A percentile compares a stretch with the other conserved stretches of the same genome.
These are phyloP conservation scores for Platycheirus albimanus DNA, from an alignment of 2,888 invertebrate species.

Conservation along the genomic window DNA sequence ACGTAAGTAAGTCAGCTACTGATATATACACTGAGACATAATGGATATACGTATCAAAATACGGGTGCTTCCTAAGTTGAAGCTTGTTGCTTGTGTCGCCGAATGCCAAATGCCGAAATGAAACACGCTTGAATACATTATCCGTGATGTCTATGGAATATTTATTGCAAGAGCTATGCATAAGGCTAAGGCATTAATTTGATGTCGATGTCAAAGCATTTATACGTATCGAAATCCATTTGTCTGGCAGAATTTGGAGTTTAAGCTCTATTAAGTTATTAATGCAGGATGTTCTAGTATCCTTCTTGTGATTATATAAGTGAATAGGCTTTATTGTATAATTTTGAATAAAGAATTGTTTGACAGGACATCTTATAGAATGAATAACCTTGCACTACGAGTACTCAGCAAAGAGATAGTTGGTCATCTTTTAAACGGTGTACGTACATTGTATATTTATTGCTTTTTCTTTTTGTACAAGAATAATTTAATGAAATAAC, in stretches of 20 bases:
- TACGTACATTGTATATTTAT: too few relatives aligned
- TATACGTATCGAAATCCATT: background rate
- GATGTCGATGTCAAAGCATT: conserved; percentile 15
- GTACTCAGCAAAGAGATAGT: too few relatives aligned
- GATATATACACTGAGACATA: background rate
- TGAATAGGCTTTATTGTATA: too few relatives aligned
- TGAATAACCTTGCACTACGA: too few relatives aligned
- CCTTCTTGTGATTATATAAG: too few relatives aligned
- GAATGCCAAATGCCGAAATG: background rate
- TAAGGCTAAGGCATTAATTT: conserved; percentile 5
- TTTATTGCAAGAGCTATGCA: background rate
- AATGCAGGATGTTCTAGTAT: background rate
- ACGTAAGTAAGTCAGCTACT: background rate
- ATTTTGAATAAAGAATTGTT: too few relatives aligned
- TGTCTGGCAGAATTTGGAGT: conserved; percentile 8
- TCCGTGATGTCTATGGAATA: conserved; percentile 8
- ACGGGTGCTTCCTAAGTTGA: too few relatives aligned
- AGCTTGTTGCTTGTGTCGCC: background rate
- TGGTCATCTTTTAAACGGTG: too few relatives aligned
- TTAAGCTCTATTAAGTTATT: conserved; percentile 25
- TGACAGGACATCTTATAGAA: too few relatives aligned
- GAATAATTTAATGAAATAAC: too few relatives aligned
- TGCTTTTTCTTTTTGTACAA: too few relatives aligned
- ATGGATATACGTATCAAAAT: background rate
- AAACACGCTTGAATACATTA: conserved; percentile 7